Evolutionary conservation across 2,797 vertebrate species (phyloP).

Genomic region (Oreortyx pictus): DNA sequence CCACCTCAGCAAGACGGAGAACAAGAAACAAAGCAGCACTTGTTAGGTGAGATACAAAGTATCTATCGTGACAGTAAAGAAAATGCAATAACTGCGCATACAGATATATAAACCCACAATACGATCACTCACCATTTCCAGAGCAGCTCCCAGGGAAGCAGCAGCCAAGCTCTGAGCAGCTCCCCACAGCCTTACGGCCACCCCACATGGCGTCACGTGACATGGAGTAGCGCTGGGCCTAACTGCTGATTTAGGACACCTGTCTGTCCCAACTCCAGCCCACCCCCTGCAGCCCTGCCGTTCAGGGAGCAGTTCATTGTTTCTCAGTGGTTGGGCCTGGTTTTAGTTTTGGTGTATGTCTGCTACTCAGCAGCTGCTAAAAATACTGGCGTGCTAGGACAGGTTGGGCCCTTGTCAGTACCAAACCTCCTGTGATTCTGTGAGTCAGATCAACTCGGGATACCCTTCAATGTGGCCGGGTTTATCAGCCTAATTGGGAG

Average conservation of each 20-base stretch:
- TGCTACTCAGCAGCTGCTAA: not conserved
- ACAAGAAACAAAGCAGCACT: not conserved
- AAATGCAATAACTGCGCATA: not conserved
- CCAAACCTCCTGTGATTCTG: not conserved
- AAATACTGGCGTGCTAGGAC: not conserved
- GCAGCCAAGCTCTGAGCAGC: too few species aligned
- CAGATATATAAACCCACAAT: not conserved
- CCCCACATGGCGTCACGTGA: not conserved
- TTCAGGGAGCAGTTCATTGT: not conserved
- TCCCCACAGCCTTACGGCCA: too few species aligned
- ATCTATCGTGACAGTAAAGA: not conserved
- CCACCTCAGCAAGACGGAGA: not conserved
- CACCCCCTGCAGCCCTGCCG: too few species aligned
- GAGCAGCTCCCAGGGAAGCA: not conserved
- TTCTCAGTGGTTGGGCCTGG: too few species aligned
- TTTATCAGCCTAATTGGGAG: not conserved
- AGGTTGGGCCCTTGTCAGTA: not conserved
- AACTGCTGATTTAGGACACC: not conserved
- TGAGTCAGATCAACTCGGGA: not conserved
- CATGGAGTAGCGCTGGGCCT: not conserved
- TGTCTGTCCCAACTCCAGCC: too few species aligned
- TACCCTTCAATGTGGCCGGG: not conserved
- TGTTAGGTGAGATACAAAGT: not conserved
- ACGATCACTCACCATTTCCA: not conserved
- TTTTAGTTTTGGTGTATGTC: too few species aligned